phyloP scores from a whole-genome alignment of 2,113 vertebrate genomes.

The Ceyx cyanopectus region DNA sequence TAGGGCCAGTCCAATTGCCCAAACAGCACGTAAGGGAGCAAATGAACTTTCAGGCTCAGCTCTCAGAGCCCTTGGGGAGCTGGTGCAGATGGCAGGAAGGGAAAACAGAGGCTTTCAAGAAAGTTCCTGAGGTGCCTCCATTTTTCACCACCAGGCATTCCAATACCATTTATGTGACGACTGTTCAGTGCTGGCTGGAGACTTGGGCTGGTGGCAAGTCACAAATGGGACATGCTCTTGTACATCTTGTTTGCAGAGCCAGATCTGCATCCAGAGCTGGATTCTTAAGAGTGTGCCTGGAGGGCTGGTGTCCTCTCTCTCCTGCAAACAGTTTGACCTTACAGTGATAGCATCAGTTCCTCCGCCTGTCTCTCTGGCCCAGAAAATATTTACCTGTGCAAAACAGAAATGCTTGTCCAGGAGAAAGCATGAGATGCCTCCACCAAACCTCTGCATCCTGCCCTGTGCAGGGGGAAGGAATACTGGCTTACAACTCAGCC shows the following conservation, averaged over 20 bases:
- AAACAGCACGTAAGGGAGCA: not conserved
- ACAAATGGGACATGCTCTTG: not conserved
- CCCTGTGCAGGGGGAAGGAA: not conserved
- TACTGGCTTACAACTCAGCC: no score
- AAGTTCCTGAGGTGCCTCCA: not conserved
- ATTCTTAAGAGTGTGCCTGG: not conserved
- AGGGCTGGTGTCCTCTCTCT: not conserved
- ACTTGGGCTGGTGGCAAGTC: not conserved
- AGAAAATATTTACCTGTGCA: slow-evolving; percentile 14
- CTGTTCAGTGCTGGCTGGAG: not conserved
- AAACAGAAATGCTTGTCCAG: not conserved
- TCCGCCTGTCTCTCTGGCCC: not conserved
- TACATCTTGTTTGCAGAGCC: slow-evolving; percentile 14
- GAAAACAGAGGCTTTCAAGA: not conserved
- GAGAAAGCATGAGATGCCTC: not conserved
- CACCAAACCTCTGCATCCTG: not conserved
- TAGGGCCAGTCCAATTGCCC: not conserved
- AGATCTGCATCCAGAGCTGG: not conserved
- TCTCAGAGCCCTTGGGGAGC: not conserved
- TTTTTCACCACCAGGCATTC: slow-evolving; percentile 19
- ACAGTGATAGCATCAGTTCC: not conserved
- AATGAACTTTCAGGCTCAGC: not conserved
- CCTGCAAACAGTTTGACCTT: slow-evolving; percentile 1
- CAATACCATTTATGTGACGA: not conserved
- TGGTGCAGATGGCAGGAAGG: not conserved